Conservation (phyloP, 2,888 invertebrate species). For the Drosophila merina region DNA sequence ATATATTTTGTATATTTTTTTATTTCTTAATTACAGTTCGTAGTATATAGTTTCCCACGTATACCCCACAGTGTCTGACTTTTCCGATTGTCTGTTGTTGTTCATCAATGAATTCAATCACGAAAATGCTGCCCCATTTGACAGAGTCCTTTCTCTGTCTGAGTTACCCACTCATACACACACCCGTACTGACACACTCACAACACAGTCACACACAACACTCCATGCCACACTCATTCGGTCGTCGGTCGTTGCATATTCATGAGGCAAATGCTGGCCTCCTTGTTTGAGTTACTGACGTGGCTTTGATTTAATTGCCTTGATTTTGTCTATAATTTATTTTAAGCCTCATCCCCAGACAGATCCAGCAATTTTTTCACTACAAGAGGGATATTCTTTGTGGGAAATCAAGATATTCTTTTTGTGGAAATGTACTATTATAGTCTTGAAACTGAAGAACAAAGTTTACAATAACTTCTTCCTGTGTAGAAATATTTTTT, state of each 20-base stretch:
- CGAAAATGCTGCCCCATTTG: conserved; percentile 63
- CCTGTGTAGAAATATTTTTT: conserved; percentile 49
- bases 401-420: too few relatives aligned
- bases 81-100: conserved; percentile 46
- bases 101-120: conserved; percentile 77
- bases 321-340: conserved; percentile 72
- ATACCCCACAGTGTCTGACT: conserved; percentile 6
- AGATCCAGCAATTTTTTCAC: not conserved
- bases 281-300: conserved; percentile 69
- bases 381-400: too few relatives aligned
- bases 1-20: not conserved
- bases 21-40: not conserved
- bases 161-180: conserved; percentile 19
- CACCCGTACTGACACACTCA: conserved; percentile 3
- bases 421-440: too few relatives aligned
- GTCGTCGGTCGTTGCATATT: conserved; percentile 62
- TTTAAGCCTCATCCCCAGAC: conserved; percentile 43
- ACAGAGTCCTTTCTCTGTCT: conserved; percentile 18
- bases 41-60: not conserved
- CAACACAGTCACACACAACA: conserved; percentile 28
- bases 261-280: conserved; percentile 53
- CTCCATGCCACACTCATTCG: conserved; percentile 40
- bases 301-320: conserved; percentile 74
- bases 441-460: too few relatives aligned
- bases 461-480: not conserved